Base-by-base conservation (phyloP, 2,888 invertebrate genomes). In the Gryllus longicercus region DNA sequence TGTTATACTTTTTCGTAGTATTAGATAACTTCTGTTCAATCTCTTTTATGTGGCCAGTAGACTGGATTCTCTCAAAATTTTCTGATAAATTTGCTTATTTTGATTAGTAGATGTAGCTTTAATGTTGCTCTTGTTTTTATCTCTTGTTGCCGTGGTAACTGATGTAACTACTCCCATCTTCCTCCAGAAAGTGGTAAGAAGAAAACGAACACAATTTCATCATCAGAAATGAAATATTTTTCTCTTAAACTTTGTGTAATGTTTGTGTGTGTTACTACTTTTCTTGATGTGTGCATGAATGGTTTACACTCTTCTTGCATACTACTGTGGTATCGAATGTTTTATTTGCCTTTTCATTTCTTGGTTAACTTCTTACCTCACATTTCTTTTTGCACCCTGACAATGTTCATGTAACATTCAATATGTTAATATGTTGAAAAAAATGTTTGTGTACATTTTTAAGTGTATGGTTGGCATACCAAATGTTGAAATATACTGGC, bases 161-260 rank as follows among this genome's bases (percentile, higher is more conserved):
- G 82, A 82, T 83, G 82, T 83, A 80, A 81, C 82, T 81, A 50
- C 82, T 82, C 82, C 84, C 82, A 83, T 83, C 83, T 81, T 79
- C 84, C 83, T 83, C 82, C 85, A 85, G 85, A 85, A 84, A 84
- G 85, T 84, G 85, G 85, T 85, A 85, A 85, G 85, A 84, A 82
- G 82, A 80, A 83, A 63, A 80, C 78, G 63, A 78, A 50, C 79
- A 76, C 76, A 78, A 79, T 79, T 80, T 78, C 79, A 77, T 81
- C 79, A 77, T 63, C 78, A 75, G n/a, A 79, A 79, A 77, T 74
- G 74, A 74, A 79, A 75, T 76, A 79, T 74, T 74, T 79, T 49
- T 77, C 77, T 77, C 38, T 77, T 77, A 77, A 50, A 77, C 49
- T 77, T 79, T 79, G 77, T 76, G 77, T 49, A n/a, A 79, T 79